Conservation (phyloP, 2,113 vertebrate genomes). For the Procavia capensis region DNA sequence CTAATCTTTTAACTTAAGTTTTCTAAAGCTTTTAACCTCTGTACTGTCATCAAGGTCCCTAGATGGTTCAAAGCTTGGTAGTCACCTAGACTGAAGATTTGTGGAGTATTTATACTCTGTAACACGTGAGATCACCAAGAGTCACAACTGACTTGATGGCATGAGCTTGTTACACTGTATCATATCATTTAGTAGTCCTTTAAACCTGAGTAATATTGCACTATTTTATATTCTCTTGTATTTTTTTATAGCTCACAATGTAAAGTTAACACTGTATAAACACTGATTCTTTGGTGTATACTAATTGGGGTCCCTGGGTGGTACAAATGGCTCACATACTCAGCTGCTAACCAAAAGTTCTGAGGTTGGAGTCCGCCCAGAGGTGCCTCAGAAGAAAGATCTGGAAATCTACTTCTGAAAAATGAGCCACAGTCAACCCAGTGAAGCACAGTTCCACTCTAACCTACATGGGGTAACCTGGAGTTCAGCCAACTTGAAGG, state of each 20-base stretch:
- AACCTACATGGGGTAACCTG: not conserved
- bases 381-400: not conserved
- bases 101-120: not conserved
- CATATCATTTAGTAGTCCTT: not conserved
- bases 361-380: not conserved
- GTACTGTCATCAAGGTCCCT: not conserved
- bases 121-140: not conserved
- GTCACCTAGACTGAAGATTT: not conserved
- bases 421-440: not conserved
- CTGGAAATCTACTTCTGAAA: not conserved
- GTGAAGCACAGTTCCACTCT: not conserved
- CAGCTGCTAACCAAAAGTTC: not conserved
- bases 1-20: too few relatives aligned
- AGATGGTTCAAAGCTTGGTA: not conserved
- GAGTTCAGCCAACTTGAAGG: not conserved
- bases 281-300: not conserved
- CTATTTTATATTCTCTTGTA: not conserved
- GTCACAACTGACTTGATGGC: not conserved
- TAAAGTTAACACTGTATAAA: not conserved
- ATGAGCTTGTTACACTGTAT: not conserved
- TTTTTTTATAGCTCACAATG: not conserved
- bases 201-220: not conserved
- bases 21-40: constrained; percentile 36
- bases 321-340: not conserved
- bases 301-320: not conserved